A percentile compares a stretch with the other conserved stretches of the same genome.
These are phyloP conservation scores for Meles meles DNA, from an alignment of 2,113 vertebrate genomes.

Conservation along the genomic window DNA sequence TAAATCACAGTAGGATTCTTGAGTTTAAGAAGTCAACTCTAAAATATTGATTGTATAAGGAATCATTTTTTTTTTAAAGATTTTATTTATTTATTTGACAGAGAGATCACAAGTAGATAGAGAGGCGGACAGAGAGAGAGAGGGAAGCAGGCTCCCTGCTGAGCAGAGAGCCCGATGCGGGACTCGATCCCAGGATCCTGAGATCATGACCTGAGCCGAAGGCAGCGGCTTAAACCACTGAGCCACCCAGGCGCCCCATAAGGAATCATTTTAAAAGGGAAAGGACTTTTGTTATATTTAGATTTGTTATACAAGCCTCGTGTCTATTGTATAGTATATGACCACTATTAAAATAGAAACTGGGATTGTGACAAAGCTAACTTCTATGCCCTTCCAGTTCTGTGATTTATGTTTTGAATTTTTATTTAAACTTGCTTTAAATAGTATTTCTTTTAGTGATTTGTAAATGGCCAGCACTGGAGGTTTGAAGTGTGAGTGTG, in stretches of 20 bases:
- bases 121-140: too few relatives aligned
- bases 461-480: not conserved
- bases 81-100: too few relatives aligned
- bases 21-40: not conserved
- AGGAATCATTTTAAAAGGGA: not conserved
- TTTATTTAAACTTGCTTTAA: slow-evolving; percentile 15
- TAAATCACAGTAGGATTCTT: not conserved
- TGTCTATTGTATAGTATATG: not conserved
- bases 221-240: too few relatives aligned
- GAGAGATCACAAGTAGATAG: too few relatives aligned
- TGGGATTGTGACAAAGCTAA: not conserved
- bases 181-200: too few relatives aligned
- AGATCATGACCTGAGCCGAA: too few relatives aligned
- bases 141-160: too few relatives aligned
- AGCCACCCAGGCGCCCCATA: too few relatives aligned
- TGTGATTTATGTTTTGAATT: slow-evolving; percentile 13
- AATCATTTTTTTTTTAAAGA: slow-evolving; percentile 20
- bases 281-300: not conserved
- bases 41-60: slow-evolving; percentile 6
- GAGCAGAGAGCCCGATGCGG: too few relatives aligned
- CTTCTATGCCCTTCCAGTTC: not conserved
- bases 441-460: not conserved
- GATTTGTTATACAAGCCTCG: not conserved
- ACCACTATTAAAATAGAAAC: not conserved
- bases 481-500: not conserved